Evolutionary conservation across 2,113 vertebrate species (phyloP), one percentile per base, ranked within the genome.

Genomic region (Nothoprocta perdicaria): DNA sequence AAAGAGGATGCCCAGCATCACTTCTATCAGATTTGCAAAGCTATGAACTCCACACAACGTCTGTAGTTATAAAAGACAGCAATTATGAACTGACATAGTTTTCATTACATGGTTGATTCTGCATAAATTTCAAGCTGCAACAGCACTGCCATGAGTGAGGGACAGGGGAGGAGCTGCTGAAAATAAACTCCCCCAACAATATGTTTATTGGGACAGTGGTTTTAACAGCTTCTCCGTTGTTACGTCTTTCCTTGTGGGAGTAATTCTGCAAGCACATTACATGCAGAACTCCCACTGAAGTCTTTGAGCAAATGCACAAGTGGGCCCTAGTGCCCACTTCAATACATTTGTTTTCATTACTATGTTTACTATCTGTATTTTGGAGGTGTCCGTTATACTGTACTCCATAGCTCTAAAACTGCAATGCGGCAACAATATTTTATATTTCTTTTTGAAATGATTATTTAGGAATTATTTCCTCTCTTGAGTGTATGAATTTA

Each of bases 261-360:
- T 45, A 67, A 78, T 87, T 89, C 60, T 57, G 74, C 61, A 91
- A 83, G 61, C 2, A 2, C 40, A 6, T 8, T 66, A 27, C 1
- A 8, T 6, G 68, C 84, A 85, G 27, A 69, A 72, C 45, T 92
- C 87, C 90, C 95, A 88, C 23, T 57, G 67, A 63, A 94, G 78
- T 52, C 90, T 82, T 73, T 31, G 74, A 81, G 71, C 84, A 91
- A 95, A 62, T 57, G 43, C 33, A 22, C 23, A 85, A 79, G n/a
- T 76, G 78, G 74, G 62, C 93, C 75, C 87, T 29, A 63, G 75
- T 66, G 92, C 73, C 46, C 92, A 76, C 27, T 88, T 79, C 10
- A 78, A 72, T 65, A 65, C 53, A 50, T 90, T 91, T 93, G 80
- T 89, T 90, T 87, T 73, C 94, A 92, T 94, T 92, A 52, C 77